These are phyloP conservation scores for Helicoverpa armigera DNA, from an alignment of 1,140 invertebrate species.

Conservation along the genomic window DNA sequence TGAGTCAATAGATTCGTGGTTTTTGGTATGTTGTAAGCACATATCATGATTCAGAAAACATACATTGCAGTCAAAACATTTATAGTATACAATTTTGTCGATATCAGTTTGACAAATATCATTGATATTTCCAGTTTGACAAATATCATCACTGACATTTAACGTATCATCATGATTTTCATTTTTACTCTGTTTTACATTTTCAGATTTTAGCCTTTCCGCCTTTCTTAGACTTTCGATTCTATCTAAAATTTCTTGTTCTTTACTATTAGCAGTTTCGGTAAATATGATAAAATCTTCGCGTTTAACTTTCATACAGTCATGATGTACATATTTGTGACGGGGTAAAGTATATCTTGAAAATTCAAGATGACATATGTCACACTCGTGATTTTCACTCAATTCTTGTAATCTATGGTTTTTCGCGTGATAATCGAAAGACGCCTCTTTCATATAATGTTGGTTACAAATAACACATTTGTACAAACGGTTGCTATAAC, in stretches of 20 bases:
- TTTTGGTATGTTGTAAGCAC: slow-evolving; percentile 46
- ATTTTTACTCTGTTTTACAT: background rate
- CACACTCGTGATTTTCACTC: background rate
- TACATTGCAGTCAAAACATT: slow-evolving; percentile 55
- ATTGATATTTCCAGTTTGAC: background rate
- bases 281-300: background rate
- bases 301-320: background rate
- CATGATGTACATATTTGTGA: slow-evolving; percentile 28
- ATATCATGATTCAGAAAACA: slow-evolving; percentile 38
- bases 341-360: background rate
- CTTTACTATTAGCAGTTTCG: background rate
- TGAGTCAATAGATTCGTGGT: slow-evolving; percentile 47
- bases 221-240: background rate
- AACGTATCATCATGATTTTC: background rate
- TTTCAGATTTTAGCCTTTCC: background rate
- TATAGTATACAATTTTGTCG: slow-evolving; percentile 38
- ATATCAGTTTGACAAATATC: background rate
- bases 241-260: background rate
- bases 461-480: background rate
- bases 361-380: slow-evolving; percentile 8
- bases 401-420: no score
- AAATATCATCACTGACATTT: background rate
- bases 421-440: background rate
- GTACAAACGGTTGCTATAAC: background rate
- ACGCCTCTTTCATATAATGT: slow-evolving; percentile 11